Evolutionary conservation across 2,113 vertebrate genomes (phyloP).

Genomic region (Equus quagga): DNA sequence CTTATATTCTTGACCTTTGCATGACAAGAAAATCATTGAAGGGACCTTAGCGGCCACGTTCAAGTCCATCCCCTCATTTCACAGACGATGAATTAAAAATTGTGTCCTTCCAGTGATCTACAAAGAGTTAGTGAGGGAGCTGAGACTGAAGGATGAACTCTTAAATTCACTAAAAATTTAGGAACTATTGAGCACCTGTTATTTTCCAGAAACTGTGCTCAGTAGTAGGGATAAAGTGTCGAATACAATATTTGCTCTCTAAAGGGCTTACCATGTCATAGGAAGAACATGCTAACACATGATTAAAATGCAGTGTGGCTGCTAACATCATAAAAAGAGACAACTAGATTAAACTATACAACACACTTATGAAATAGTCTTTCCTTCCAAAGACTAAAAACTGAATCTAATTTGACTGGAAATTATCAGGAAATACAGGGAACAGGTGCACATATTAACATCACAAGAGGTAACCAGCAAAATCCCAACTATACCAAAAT

Average conservation of each 20-base stretch:
- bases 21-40: not conserved
- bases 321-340: not conserved
- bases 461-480: not conserved
- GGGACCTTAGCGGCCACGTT: not conserved
- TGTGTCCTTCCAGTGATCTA: not conserved
- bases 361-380: not conserved
- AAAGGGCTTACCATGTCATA: not conserved
- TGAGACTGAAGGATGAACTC: not conserved
- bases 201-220: not conserved
- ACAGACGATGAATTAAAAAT: not conserved
- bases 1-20: not conserved
- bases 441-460: not conserved
- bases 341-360: not conserved
- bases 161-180: not conserved
- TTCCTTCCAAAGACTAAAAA: not conserved
- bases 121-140: not conserved
- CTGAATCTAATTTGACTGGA: not conserved
- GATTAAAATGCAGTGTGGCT: not conserved
- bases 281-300: not conserved
- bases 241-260: not conserved
- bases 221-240: not conserved
- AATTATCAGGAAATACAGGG: not conserved
- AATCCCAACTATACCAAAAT: not conserved
- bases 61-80: not conserved
- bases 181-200: not conserved